Evolutionary conservation across 2,797 vertebrate species (phyloP).

Genomic region (Agapornis canus): DNA sequence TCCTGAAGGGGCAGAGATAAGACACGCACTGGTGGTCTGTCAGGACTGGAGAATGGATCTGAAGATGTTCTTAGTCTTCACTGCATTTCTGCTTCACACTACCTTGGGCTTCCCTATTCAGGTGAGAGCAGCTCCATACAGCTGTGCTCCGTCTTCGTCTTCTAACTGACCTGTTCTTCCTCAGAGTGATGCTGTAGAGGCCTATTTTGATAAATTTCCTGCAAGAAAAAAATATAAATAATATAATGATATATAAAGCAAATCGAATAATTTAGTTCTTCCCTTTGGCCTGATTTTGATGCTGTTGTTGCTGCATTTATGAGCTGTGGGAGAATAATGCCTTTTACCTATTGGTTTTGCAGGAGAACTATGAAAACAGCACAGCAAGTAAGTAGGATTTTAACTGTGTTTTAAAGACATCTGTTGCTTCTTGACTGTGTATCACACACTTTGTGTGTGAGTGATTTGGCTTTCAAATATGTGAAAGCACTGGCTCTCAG

Average conservation of each 20-base stretch:
- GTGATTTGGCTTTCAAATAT: background rate
- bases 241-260: background rate
- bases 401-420: background rate
- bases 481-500: background rate
- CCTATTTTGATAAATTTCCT: background rate
- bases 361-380: conserved; percentile 39
- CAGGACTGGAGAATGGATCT: background rate
- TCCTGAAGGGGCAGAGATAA: background rate
- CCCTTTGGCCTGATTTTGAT: background rate
- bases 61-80: background rate
- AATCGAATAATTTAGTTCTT: background rate
- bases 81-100: background rate
- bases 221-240: background rate
- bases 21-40: background rate
- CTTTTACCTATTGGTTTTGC: conserved; percentile 46
- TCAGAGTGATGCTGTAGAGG: background rate
- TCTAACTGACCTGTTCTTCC: background rate
- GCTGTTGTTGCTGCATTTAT: background rate
- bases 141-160: fast-evolving
- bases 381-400: conserved; percentile 61
- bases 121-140: conserved; percentile 14
- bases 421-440: background rate
- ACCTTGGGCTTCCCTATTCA: conserved; percentile 17
- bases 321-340: conserved; percentile 4
- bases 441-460: background rate